These are phyloP conservation scores for Dynastes maya DNA, from an alignment of 2,888 invertebrate genomes.

Conservation along the genomic window DNA sequence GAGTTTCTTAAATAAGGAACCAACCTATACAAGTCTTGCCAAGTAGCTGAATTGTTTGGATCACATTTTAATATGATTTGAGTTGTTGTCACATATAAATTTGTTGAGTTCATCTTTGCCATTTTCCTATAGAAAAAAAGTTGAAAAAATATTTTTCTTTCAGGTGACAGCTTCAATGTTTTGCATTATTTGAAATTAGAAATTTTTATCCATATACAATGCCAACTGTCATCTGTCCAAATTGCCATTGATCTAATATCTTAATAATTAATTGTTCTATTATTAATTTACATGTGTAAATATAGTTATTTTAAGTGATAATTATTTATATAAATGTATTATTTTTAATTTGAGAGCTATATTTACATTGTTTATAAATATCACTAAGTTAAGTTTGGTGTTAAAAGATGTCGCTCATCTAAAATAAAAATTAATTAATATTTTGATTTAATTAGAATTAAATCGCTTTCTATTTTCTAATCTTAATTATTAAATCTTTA, in stretches of 20 bases:
- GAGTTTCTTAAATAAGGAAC: conserved; percentile 90
- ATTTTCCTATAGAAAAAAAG: conserved; percentile 47
- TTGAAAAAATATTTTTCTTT: conserved; percentile 37
- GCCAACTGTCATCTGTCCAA: conserved; percentile 12
- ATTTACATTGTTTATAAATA: background rate
- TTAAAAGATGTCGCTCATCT: no score
- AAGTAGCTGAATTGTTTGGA: conserved; percentile 80
- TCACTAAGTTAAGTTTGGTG: no score
- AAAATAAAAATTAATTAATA: no score
- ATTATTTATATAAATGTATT: no score
- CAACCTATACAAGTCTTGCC: conserved; percentile 87
- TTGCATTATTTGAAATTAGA: conserved; percentile 44
- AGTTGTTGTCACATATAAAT: conserved; percentile 87
- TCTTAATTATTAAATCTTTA: no score
- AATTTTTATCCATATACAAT: conserved; percentile 21
- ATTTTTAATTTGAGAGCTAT: background rate
- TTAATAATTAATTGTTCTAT: background rate
- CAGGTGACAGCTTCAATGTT: conserved; percentile 38
- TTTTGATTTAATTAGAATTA: no score
- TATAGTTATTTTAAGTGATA: background rate
- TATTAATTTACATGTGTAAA: background rate
- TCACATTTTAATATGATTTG: conserved; percentile 85
- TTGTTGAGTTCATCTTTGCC: conserved; percentile 82
- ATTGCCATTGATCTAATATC: conserved; percentile 13
- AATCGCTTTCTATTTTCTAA: no score